Base-by-base conservation (phyloP, 1,140 invertebrate species). In the Riptortus pedestris region DNA sequence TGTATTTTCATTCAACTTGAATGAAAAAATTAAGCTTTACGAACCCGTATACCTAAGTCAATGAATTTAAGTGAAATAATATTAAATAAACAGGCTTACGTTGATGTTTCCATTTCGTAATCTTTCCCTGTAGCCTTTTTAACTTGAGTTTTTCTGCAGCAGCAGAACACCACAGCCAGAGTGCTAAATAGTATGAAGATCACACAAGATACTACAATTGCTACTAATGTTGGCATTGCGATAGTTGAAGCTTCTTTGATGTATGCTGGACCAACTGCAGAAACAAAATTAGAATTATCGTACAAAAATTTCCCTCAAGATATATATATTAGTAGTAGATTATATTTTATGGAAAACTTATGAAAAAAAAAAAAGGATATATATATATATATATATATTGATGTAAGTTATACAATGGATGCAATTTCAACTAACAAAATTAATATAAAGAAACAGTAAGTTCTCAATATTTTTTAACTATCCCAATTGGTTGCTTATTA, bases 101-200 rank as follows among this genome's bases (percentile, higher is more conserved):
- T 75, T 67, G 80, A 78, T 0, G 88, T 85, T 72, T 91, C 88
- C 86, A 90, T 89, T 77, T 92, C 90, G 73, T 91, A 91, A 72
- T 92, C 88, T 75, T 93, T 94, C 66, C 87, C 85, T 69, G 82
- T 83, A 65, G 80, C 82, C 72, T 90, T 90, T 73, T 91, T 90
- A 55, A 83, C 85, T 72, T 89, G 86, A 70, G 85, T 86, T 65
- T 84, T 81, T 69, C 88, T 87, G 74, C 90, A 92, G 61, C 88
- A 87, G 71, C 90, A 93, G 79, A 91, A 93, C 67, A 93, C 80
- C 61, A 91, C 78, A 24, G 91, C 73, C 7, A 94, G 75, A 16
- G 83, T 84, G 33, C 87, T 79, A 71, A 91, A 87, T 0, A 92
- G 76, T 0, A 91, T 75, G 69, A 90, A 86, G 9, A 92, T 85